Base-by-base conservation (phyloP, 2,888 invertebrate genomes). In the Luffia ferchaultella region DNA sequence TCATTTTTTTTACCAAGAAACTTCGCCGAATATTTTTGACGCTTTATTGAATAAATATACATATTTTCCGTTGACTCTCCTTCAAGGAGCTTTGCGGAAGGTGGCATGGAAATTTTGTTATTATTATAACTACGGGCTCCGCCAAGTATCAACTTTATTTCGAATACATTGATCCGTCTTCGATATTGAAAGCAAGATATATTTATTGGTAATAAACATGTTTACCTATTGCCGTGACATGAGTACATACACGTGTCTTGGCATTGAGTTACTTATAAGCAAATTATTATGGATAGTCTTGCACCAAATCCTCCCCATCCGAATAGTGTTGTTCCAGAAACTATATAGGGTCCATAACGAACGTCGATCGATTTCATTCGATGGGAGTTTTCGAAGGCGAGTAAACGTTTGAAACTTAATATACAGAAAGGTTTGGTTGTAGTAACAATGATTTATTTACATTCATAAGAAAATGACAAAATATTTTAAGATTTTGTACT, bases 11-110 rank as follows among this genome's bases (percentile, higher is more conserved):
- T 64, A 63, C 70, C 12, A 12, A 30, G 65, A 63, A 66, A 70
- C 70, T 67, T 70, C 63, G 65, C 64, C 62, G 71, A 68, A 73
- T 70, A 73, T 72, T 75, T 74, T 73, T 65, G 70, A 63, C 69
- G 65, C 65, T 74, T 75, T 75, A 73, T 76, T 74, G 74, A 76
- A 75, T 74, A 76, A 74, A 75, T 76, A 70, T 74, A 76, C 74
- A 73, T 76, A 76, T 73, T 68, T 72, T 60, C 62, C 65, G 70
- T 65, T 68, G 66, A 68, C 68, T 66, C 62, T 60, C 49, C 20
- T 62, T 60, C 60, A 64, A 66, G 68, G 66, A 64, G 68, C 62
- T 73, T 70, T 65, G 62, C 62, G 65, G 55, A 58, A 61, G 62
- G 58, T 56, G 59, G 58, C 48, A 55, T 55, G 56, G 57, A 56